Conservation (phyloP, 2,888 invertebrate genomes). For the Drosophila emarginata region DNA sequence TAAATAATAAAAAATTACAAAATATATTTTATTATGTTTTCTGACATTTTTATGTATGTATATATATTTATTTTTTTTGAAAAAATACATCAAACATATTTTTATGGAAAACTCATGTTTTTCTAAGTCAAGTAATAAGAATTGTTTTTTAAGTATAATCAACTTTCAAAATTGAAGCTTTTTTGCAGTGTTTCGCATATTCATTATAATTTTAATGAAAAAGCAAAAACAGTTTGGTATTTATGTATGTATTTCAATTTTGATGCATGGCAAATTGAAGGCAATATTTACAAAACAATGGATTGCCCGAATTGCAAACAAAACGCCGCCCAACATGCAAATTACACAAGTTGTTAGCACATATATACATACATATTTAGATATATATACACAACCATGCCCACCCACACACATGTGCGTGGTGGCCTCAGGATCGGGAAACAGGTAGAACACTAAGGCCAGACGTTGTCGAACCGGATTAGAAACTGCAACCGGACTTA, state of each 20-base stretch:
- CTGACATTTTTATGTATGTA: too few relatives aligned
- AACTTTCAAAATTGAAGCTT: background rate
- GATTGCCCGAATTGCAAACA: conserved; percentile 49
- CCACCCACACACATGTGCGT: background rate
- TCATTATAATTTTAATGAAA: conserved; percentile 13
- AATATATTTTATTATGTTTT: too few relatives aligned
- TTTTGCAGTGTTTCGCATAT: conserved; percentile 5
- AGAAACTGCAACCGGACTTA: conserved; percentile 69
- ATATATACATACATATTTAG: conserved; percentile 5
- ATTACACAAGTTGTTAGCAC: conserved; percentile 31
- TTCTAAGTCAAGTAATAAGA: too few relatives aligned
- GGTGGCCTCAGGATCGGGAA: conserved; percentile 28
- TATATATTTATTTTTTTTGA: too few relatives aligned
- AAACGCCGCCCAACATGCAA: conserved; percentile 49
- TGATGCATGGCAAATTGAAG: conserved; percentile 25
- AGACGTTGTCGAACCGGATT: conserved; percentile 62
- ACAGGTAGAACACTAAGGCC: conserved; percentile 14
- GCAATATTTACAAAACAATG: conserved; percentile 68
- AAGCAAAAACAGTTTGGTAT: conserved; percentile 1
- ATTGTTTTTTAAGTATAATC: background rate
- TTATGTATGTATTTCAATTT: conserved; percentile 16
- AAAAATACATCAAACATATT: too few relatives aligned
- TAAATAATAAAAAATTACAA: too few relatives aligned
- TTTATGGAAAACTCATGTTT: too few relatives aligned
- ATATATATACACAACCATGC: background rate